Evolutionary conservation across 2,888 invertebrate species (phyloP), one percentile per base, ranked within the genome.

Genomic region (Polia nebulosa): DNA sequence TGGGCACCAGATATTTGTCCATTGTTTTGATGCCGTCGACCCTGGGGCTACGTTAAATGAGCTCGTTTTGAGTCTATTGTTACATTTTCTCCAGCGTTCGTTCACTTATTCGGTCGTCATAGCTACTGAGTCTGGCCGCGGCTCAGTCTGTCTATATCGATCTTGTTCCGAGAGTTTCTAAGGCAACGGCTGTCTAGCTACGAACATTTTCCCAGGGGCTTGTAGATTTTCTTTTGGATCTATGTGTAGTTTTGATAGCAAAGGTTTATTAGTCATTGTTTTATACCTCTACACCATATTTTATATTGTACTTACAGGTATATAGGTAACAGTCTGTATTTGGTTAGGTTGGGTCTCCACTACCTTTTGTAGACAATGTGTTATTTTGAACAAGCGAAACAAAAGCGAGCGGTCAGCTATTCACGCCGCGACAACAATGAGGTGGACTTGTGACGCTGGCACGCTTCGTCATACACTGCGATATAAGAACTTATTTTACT

Each of bases 321-420:
- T n/a, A n/a, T n/a, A n/a, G n/a, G n/a, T n/a, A n/a, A n/a, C 79
- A 74, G 63, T 22, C 68, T 82, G 57, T 78, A 80, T 83, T 81
- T 69, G 77, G 78, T 71, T 72, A 53, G 73, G 72, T 76, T 75
- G 83, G 75, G 73, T 82, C 66, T 62, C 59, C 76, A 79, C 81
- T 83, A 79, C 85, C 84, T 84, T 88, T 84, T 82, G 85, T 86
- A 76, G 82, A 85, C 81, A 83, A 88, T 87, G 86, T 87, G 79
- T 84, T 88, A 88, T 87, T 88, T 86, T 87, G 80, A 86, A 87
- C 81, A 74, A 76, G 81, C 85, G 76, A 80, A 87, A 89, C 90
- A 89, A 92, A 92, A 90, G 89, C 85, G 86, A 80, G 84, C 70
- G 84, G 87, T 85, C 84, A 87, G 85, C 85, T 85, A 87, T 86